Base-by-base conservation (phyloP, 2,888 invertebrate species). In the Kuschelorhynchus macadamiae region DNA sequence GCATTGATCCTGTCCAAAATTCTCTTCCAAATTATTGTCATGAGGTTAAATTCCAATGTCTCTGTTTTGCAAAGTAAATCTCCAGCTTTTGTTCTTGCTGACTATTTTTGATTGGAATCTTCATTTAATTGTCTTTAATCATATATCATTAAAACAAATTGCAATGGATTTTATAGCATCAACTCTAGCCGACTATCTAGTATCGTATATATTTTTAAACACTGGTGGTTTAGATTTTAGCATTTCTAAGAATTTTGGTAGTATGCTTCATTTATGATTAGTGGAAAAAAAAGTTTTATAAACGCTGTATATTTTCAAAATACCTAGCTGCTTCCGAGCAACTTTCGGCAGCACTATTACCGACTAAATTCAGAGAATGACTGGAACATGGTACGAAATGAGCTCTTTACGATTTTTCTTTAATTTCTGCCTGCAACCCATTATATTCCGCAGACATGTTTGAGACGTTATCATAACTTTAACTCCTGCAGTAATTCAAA, bases 41-140 rank as follows among this genome's bases (percentile, higher is more conserved):
- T 47, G n/a, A 47, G 17, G 17, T 12, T 20, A 47, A 47, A 47
- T 20, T 47, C 47, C 2, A 47, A 47, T 47, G 47, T 47, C 3
- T 20, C 21, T 25, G 25, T 25, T 25, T 25, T 25, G 3, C 25
- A 7, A n/a, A 25, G 36, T 11, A 36, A 36, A 36, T 36, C 11
- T 36, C 12, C 12, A 7, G 36, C 36, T 12, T 36, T 11, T 36
- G 12, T 12, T 12, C n/a, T n/a, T 4, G 36, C 11, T n/a, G 11
- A 12, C 11, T 12, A 3, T 36, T 36, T 36, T 36, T 36, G 36
- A 36, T 36, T 3, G 3, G n/a, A 11, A 12, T 36, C 36, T 36
- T 36, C 36, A n/a, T 36, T 36, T 3, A 36, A 12, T 11, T 47
- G n/a, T 47, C 20, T 12, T 18, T 12, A 47, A 47, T 47, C 20